phyloP scores from a whole-genome alignment of 2,888 invertebrate species.

The Coronaproctus castanopsis region DNA sequence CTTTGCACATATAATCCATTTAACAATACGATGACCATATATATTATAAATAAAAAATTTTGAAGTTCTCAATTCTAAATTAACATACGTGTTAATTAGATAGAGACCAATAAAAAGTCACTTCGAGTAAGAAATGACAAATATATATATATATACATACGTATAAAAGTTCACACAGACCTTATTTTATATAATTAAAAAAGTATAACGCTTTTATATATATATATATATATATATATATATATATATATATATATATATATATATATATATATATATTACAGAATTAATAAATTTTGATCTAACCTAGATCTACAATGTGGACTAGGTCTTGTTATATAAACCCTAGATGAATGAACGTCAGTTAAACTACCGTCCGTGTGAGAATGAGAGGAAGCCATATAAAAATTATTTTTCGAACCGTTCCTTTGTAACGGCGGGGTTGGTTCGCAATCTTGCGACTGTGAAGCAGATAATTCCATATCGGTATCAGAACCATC shows the following conservation, averaged over 20 bases:
- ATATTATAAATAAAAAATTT: no score
- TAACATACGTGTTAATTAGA: no score
- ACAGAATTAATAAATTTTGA: neutral
- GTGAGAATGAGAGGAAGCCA: constrained; percentile 34
- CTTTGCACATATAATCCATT: no score
- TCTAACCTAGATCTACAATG: constrained; percentile 48
- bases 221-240: neutral
- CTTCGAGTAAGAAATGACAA: constrained; percentile 15
- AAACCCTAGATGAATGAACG: constrained; percentile 23
- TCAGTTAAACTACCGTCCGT: constrained; percentile 4
- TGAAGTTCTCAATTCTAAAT: no score
- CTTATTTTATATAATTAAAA: constrained; percentile 1
- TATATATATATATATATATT: neutral
- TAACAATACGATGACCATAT: no score
- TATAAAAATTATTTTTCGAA: constrained; percentile 70
- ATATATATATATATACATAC: neutral
- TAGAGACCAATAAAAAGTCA: no score
- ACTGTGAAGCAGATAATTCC: constrained; percentile 77
- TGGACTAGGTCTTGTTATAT: constrained; percentile 56
- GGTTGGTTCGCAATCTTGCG: constrained; percentile 81
- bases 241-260: neutral
- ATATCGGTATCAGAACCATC: constrained; percentile 61
- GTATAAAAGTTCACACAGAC: no score
- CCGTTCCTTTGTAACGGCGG: constrained; percentile 67
- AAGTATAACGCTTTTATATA: neutral